phyloP scores from a whole-genome alignment of 2,888 invertebrate genomes.

The Muschampia plurimacula region DNA sequence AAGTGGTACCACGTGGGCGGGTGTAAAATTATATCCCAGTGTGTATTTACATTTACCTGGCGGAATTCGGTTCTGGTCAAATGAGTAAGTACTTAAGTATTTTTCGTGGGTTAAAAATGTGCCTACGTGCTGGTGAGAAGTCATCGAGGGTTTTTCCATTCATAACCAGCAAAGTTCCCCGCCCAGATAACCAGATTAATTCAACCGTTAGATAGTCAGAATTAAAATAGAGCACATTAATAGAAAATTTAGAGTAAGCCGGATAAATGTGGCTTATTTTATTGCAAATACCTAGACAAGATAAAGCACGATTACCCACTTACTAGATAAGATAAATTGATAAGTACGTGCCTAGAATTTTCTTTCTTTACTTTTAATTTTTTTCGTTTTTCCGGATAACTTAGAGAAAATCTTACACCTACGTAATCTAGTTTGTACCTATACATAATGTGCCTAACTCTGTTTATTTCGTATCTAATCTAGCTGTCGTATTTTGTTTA shows the following conservation, averaged over 20 bases:
- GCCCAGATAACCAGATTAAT: conserved; percentile 26
- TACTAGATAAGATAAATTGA: not conserved
- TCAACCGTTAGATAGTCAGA: not conserved
- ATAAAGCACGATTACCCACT: not conserved
- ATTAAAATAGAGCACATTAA: not conserved
- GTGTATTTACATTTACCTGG: conserved; percentile 65
- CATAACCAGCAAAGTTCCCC: conserved; percentile 12
- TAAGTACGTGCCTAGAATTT: too few species aligned
- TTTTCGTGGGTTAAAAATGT: conserved; percentile 51
- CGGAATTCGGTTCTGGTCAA: conserved; percentile 73
- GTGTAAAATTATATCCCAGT: conserved; percentile 62
- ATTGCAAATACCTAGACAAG: not conserved
- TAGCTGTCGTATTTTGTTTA: too few species aligned
- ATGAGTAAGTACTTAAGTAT: conserved; percentile 73
- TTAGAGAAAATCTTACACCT: too few species aligned
- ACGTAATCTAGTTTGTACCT: too few species aligned
- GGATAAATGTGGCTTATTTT: not conserved
- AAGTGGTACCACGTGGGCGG: conserved; percentile 57
- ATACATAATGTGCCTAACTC: too few species aligned
- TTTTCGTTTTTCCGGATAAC: too few species aligned
- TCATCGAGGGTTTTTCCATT: conserved; percentile 48
- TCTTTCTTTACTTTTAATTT: too few species aligned
- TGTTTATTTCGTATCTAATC: too few species aligned
- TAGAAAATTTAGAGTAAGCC: not conserved
- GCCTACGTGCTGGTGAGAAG: conserved; percentile 45